Evolutionary conservation across 2,113 vertebrate genomes (phyloP).

Genomic region (Scopus umbretta): DNA sequence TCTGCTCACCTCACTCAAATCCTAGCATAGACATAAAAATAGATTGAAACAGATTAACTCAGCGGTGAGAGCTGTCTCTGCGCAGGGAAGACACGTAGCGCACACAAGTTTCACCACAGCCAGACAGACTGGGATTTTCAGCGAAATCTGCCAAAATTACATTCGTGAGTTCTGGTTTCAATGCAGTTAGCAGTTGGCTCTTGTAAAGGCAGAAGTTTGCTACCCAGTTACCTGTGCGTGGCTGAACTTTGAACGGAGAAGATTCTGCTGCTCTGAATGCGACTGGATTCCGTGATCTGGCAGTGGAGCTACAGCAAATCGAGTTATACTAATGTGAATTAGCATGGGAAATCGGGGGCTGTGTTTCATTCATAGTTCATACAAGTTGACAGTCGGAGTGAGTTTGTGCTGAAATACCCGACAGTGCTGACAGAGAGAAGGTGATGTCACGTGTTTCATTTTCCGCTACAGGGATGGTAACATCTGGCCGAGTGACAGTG

Average conservation of each 20-base stretch:
- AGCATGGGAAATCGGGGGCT: fast-evolving
- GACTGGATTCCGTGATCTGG: not conserved
- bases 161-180: not conserved
- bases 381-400: not conserved
- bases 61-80: not conserved
- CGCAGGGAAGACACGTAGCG: fast-evolving
- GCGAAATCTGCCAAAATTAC: not conserved
- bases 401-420: not conserved
- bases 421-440: not conserved
- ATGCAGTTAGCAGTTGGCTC: not conserved
- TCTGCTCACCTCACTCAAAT: not conserved
- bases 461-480: not conserved
- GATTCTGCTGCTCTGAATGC: not conserved
- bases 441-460: not conserved
- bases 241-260: not conserved
- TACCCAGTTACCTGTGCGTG: not conserved
- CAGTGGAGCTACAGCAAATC: not conserved
- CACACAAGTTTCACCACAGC: not conserved
- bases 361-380: fast-evolving
- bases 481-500: not conserved
- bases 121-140: not conserved
- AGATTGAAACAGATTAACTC: not conserved
- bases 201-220: not conserved
- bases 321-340: not conserved
- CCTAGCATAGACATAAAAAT: not conserved